phyloP scores from a whole-genome alignment of 2,797 vertebrate species.

The Brachymystax lenok region DNA sequence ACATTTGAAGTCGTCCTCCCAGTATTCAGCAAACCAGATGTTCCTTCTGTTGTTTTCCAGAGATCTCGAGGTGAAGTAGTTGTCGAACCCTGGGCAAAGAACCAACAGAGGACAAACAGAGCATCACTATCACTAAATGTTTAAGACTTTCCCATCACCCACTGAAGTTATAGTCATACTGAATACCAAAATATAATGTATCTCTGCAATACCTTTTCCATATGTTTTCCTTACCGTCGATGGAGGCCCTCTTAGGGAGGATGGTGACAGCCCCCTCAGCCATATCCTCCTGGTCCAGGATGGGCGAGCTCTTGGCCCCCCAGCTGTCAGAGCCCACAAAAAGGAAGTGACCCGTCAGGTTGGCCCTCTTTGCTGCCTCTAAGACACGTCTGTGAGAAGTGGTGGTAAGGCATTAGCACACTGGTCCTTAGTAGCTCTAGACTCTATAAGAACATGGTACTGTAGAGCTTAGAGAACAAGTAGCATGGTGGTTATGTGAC shows the following conservation, averaged over 20 bases:
- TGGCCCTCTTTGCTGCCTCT: conserved; percentile 81
- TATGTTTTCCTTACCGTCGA: conserved; percentile 77
- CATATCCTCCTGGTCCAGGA: conserved; percentile 84
- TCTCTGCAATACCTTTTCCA: background rate
- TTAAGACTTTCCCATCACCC: background rate
- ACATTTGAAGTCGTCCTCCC: conserved; percentile 93
- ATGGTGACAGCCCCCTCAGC: conserved; percentile 89
- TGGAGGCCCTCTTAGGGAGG: conserved; percentile 88
- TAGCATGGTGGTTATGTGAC: background rate
- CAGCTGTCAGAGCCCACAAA: conserved; percentile 94
- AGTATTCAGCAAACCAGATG: conserved; percentile 94
- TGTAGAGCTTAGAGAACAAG: background rate
- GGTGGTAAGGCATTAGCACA: background rate
- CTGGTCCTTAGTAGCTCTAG: background rate
- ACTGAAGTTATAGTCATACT: background rate
- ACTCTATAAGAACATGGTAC: background rate
- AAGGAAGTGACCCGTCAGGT: conserved; percentile 89
- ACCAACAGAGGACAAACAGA: background rate
- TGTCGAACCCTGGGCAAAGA: conserved; percentile 80
- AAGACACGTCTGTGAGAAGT: conserved; percentile 81
- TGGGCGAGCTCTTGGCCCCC: conserved; percentile 87
- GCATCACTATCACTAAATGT: conserved; percentile 5
- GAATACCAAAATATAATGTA: background rate
- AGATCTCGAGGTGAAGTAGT: conserved; percentile 88
- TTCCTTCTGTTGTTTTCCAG: conserved; percentile 93